Evolutionary conservation across 2,888 invertebrate genomes (phyloP).

Genomic region (Synergus umbraculus): DNA sequence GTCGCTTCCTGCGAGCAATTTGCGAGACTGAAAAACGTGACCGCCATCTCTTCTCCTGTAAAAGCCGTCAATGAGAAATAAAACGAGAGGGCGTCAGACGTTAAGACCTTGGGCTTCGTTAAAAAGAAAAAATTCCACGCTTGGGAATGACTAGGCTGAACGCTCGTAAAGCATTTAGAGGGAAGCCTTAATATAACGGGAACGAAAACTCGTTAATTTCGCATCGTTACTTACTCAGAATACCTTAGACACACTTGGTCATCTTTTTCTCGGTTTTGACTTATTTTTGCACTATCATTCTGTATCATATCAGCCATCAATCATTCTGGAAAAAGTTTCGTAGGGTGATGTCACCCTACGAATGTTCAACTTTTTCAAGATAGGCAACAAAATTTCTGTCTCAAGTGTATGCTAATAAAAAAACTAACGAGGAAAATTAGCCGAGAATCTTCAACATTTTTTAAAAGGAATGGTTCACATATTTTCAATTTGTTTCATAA

Average conservation of each 20-base stretch:
- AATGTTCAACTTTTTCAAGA: not conserved
- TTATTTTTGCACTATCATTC: not conserved
- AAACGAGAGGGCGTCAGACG: constrained; percentile 21
- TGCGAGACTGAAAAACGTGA: constrained; percentile 59
- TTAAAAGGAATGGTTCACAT: not conserved
- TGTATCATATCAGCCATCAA: not conserved
- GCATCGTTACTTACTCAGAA: constrained; percentile 44
- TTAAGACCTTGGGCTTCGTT: constrained; percentile 10
- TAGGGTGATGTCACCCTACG: not conserved
- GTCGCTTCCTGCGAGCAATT: constrained; percentile 53
- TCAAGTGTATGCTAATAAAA: not conserved
- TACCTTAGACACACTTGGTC: constrained; percentile 49
- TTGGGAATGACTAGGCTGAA: constrained; percentile 19
- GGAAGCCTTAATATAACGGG: constrained; percentile 47
- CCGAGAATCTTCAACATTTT: not conserved
- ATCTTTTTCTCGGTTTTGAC: constrained; percentile 39
- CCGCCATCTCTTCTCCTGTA: constrained; percentile 23
- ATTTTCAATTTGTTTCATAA: constrained; percentile 25
- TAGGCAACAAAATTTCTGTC: not conserved
- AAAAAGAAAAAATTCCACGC: constrained; percentile 1
- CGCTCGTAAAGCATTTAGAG: not conserved
- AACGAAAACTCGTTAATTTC: constrained; percentile 55
- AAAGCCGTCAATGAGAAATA: constrained; percentile 29
- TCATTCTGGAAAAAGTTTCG: not conserved
- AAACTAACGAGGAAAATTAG: not conserved